These are phyloP conservation scores for Vespertilio murinus DNA, from an alignment of 2,797 vertebrate species.

Conservation along the genomic window DNA sequence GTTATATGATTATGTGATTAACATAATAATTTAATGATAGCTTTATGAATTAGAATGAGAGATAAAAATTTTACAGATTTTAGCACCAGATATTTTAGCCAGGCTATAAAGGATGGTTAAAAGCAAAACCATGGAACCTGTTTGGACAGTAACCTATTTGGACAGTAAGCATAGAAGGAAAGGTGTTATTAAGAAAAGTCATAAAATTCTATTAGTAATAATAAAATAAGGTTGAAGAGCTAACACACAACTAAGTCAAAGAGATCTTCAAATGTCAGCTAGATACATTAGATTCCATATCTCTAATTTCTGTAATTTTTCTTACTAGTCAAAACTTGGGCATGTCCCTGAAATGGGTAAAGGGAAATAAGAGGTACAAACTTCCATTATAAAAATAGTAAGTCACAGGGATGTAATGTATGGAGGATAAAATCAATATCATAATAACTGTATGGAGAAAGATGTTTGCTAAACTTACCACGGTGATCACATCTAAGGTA, in stretches of 20 bases:
- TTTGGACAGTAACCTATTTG: background rate
- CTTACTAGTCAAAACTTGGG: background rate
- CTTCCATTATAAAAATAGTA: background rate
- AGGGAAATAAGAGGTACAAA: background rate
- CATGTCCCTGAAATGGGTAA: background rate
- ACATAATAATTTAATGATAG: background rate
- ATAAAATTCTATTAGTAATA: background rate
- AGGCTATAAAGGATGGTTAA: background rate
- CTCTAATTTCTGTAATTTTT: constrained; percentile 13
- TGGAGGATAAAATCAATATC: background rate
- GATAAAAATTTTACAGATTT: background rate
- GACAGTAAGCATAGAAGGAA: background rate
- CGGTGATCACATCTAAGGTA: background rate
- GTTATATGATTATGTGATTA: background rate
- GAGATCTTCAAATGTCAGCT: background rate
- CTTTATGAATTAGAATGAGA: background rate
- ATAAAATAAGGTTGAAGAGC: background rate
- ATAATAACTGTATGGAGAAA: background rate
- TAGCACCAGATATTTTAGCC: background rate
- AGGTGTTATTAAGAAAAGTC: background rate
- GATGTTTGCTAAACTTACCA: background rate
- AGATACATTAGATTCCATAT: background rate
- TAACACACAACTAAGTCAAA: background rate
- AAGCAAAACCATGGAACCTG: background rate
- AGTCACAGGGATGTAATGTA: background rate